A percentile compares a stretch with the other conserved stretches of the same genome.
Evolutionary conservation across 1,140 invertebrate species (phyloP).

Genomic region (Leptopilina boulardi): DNA sequence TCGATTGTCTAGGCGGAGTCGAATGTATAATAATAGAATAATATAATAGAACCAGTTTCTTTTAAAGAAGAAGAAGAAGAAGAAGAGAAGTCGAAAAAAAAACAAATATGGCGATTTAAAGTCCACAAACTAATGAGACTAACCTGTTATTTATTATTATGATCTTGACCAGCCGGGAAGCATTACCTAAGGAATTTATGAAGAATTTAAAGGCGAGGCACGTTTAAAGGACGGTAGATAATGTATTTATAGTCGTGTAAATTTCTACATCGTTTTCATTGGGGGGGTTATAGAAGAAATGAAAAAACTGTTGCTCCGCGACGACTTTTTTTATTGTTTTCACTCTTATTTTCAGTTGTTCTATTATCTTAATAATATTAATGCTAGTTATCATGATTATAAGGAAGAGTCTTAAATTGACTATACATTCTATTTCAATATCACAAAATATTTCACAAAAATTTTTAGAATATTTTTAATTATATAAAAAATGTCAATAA

Average conservation of each 20-base stretch:
- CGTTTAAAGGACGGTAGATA: slow-evolving; percentile 16
- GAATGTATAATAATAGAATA: neutral
- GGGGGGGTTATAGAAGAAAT: neutral
- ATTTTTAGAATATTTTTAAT: too few species aligned
- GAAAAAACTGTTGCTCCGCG: neutral
- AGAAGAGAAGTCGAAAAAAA: neutral
- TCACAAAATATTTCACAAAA: too few species aligned
- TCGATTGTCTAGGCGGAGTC: neutral
- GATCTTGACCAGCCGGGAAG: slow-evolving; percentile 26
- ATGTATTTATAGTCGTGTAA: slow-evolving; percentile 17
- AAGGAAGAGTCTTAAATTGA: neutral
- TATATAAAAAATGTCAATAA: too few species aligned
- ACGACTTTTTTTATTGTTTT: neutral
- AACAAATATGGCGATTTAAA: slow-evolving; percentile 18
- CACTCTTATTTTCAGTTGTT: neutral
- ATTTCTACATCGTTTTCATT: slow-evolving; percentile 8
- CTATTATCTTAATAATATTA: neutral
- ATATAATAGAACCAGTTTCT: neutral
- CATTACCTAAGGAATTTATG: slow-evolving; percentile 17
- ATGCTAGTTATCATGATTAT: too few species aligned
- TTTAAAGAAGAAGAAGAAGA: neutral
- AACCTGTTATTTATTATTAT: slow-evolving; percentile 33
- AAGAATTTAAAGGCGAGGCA: slow-evolving; percentile 16
- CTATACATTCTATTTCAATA: too few species aligned
- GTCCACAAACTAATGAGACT: slow-evolving; percentile 31